Evolutionary conservation across 1,140 invertebrate species (phyloP).

Genomic region (Magallana angulata): DNA sequence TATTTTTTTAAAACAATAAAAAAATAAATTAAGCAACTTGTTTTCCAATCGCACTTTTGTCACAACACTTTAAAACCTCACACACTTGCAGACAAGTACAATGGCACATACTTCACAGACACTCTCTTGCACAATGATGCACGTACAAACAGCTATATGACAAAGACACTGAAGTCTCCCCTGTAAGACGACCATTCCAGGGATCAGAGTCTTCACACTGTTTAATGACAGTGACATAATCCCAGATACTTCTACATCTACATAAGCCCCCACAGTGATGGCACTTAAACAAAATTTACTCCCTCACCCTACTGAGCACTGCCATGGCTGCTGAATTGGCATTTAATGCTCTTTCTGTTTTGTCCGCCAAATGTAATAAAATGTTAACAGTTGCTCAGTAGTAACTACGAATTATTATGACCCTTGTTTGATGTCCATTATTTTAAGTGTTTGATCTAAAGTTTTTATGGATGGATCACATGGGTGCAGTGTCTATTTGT

Average conservation of each 20-base stretch:
- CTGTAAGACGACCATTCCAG: background rate
- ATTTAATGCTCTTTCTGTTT: constrained; percentile 2
- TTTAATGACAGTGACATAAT: background rate
- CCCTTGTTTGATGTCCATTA: background rate
- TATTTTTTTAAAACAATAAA: background rate
- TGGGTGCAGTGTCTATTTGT: constrained; percentile 86
- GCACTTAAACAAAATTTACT: constrained; percentile 28
- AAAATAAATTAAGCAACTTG: background rate
- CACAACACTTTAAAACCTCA: background rate
- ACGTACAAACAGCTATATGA: background rate
- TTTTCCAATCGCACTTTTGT: background rate
- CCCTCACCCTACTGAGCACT: background rate
- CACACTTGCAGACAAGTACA: background rate
- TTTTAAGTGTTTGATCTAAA: background rate
- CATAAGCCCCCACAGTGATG: constrained; percentile 1
- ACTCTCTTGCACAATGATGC: background rate
- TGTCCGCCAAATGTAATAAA: background rate
- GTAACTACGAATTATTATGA: background rate
- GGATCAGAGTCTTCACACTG: background rate
- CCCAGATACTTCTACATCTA: constrained; percentile 4
- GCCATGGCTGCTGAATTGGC: background rate
- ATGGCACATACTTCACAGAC: background rate
- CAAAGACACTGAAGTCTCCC: background rate
- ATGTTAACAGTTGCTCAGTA: background rate
- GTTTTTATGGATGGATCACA: constrained; percentile 59